Percentiles rank a stretch among this genome's conserved stretches.
Evolutionary conservation across 2,113 vertebrate genomes (phyloP).

Genomic region (Helogale parvula): DNA sequence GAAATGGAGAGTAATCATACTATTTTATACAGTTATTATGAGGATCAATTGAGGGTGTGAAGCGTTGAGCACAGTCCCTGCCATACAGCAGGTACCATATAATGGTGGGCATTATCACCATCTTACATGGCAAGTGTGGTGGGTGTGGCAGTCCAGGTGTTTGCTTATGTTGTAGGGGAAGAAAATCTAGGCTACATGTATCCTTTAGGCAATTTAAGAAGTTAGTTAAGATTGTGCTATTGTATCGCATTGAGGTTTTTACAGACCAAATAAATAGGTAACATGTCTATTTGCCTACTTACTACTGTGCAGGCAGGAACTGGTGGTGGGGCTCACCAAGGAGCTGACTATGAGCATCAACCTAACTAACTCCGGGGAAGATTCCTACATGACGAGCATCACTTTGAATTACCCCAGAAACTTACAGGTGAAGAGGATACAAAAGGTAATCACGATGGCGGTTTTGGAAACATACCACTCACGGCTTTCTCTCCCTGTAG

Average conservation of each 20-base stretch:
- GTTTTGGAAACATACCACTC: background rate
- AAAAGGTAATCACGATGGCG: constrained; percentile 69
- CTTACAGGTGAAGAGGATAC: constrained; percentile 71
- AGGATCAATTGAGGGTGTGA: background rate
- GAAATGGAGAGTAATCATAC: background rate
- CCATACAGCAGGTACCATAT: background rate
- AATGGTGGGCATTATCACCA: background rate
- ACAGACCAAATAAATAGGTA: background rate
- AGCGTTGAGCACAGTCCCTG: background rate
- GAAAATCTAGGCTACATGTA: background rate
- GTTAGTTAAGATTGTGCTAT: background rate
- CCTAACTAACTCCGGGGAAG: constrained; percentile 73
- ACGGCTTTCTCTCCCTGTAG: background rate
- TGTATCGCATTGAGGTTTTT: background rate
- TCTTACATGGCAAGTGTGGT: background rate
- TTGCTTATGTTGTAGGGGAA: background rate
- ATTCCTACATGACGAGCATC: constrained; percentile 78
- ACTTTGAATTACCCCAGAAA: constrained; percentile 73
- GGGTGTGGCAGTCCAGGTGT: background rate
- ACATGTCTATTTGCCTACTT: background rate
- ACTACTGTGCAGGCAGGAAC: constrained; percentile 63
- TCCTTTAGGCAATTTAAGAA: background rate
- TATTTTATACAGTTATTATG: background rate
- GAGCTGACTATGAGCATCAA: constrained; percentile 63
- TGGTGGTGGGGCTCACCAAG: constrained; percentile 75